Conservation (phyloP, 2,888 invertebrate species). For the Shargacucullia verbasci region DNA sequence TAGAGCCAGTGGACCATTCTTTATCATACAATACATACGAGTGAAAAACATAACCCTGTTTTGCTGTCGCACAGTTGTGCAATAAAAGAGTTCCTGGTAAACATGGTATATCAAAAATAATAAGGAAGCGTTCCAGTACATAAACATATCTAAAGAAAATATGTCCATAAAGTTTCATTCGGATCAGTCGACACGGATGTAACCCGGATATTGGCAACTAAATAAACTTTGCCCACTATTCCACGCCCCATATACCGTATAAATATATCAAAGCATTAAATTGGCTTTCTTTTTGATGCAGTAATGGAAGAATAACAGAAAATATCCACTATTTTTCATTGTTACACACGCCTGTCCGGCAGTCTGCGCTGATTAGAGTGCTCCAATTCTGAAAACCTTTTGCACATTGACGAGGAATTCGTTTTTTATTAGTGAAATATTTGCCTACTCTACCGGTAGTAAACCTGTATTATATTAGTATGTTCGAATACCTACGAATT, state of each 20-base stretch:
- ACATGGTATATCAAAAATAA: constrained; percentile 30
- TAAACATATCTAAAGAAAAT: constrained; percentile 21
- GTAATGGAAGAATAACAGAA: constrained; percentile 12
- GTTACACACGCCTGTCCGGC: constrained; percentile 9
- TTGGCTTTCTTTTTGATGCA: constrained; percentile 18
- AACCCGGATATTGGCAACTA: constrained; percentile 36
- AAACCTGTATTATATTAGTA: too few species aligned
- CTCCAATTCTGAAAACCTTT: too few species aligned
- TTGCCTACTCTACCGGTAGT: too few species aligned
- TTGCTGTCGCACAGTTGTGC: too few species aligned
- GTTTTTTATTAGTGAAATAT: too few species aligned
- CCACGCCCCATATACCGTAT: constrained; percentile 10
- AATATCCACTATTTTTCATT: constrained; percentile 35
- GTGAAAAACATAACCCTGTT: too few species aligned
- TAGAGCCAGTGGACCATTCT: too few species aligned
- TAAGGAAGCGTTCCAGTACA: constrained; percentile 24
- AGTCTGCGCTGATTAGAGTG: too few species aligned
- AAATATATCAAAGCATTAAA: constrained; percentile 8
- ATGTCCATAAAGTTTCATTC: constrained; percentile 41
- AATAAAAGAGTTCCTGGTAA: constrained; percentile 11
- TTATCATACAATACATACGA: too few species aligned
- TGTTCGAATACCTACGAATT: too few species aligned
- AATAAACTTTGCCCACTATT: constrained; percentile 33
- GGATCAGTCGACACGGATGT: constrained; percentile 35
- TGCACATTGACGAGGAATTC: too few species aligned